phyloP scores from a whole-genome alignment of 2,113 vertebrate species.

The Cyphomyrus discorhynchus region DNA sequence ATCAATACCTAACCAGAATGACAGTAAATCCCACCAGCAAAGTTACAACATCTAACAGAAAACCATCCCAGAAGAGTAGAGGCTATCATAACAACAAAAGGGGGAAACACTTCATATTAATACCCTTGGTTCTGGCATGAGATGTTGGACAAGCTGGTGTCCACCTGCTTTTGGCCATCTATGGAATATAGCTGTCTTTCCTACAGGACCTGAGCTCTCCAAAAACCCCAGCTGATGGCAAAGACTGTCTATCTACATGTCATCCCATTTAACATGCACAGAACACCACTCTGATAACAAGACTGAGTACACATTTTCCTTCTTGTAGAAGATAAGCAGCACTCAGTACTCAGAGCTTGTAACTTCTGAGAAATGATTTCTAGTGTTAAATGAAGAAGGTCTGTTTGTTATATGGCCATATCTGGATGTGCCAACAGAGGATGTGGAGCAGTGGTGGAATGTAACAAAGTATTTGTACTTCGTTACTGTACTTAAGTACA shows the following conservation, averaged over 20 bases:
- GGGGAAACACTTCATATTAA: neutral
- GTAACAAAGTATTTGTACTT: no score
- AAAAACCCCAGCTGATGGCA: neutral
- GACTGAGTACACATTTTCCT: neutral
- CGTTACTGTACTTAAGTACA: no score
- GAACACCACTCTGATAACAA: neutral
- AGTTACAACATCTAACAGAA: neutral
- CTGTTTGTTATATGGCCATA: neutral
- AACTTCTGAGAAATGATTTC: neutral
- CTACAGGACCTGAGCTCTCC: neutral
- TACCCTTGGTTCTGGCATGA: neutral
- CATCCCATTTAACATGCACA: neutral
- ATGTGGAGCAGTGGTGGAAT: neutral
- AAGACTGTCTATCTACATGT: neutral
- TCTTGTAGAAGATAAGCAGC: neutral
- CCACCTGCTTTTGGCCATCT: neutral
- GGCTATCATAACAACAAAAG: neutral
- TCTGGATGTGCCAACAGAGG: neutral
- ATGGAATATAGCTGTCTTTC: neutral
- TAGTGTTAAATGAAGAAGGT: neutral
- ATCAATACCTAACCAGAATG: neutral
- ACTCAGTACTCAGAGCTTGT: neutral
- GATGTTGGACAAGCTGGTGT: neutral
- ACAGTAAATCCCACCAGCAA: neutral
- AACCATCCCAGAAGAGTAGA: neutral